These are phyloP conservation scores for Proteles cristata DNA, from an alignment of 2,113 vertebrate genomes.

Conservation along the genomic window DNA sequence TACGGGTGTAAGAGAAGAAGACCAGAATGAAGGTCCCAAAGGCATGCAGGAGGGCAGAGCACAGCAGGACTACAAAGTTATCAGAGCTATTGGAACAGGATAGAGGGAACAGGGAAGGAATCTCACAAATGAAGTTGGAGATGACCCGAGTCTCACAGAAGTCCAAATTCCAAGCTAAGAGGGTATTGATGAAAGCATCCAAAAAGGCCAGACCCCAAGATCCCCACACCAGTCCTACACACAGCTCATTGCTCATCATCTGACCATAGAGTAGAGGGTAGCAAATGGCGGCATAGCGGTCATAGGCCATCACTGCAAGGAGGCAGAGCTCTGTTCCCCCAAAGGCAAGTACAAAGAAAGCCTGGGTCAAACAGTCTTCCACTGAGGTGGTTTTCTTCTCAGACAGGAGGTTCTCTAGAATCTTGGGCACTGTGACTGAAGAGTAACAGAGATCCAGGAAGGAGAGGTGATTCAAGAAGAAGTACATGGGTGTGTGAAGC, in stretches of 20 bases:
- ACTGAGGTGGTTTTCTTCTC: background rate
- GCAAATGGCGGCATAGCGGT: background rate
- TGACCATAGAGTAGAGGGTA: background rate
- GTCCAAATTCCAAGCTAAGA: slow-evolving; percentile 84
- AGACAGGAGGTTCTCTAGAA: background rate
- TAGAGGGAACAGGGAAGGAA: slow-evolving; percentile 57
- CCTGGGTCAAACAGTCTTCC: background rate
- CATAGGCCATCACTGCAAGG: background rate
- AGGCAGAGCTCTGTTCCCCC: background rate
- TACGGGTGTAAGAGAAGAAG: background rate
- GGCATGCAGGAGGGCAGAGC: background rate
- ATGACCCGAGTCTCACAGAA: slow-evolving; percentile 69
- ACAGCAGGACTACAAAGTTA: background rate
- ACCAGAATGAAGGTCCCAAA: background rate
- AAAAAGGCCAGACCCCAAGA: slow-evolving; percentile 66
- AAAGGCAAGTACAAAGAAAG: background rate
- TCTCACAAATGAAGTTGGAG: slow-evolving; percentile 89
- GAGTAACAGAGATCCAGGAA: background rate
- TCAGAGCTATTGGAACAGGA: background rate
- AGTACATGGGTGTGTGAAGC: background rate
- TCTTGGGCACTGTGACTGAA: background rate
- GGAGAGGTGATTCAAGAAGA: background rate
- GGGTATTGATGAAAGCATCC: slow-evolving; percentile 85
- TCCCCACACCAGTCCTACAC: background rate
- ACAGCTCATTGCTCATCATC: background rate